These are phyloP conservation scores for Amaurobius ferox DNA, from an alignment of 2,888 invertebrate genomes.

Conservation along the genomic window DNA sequence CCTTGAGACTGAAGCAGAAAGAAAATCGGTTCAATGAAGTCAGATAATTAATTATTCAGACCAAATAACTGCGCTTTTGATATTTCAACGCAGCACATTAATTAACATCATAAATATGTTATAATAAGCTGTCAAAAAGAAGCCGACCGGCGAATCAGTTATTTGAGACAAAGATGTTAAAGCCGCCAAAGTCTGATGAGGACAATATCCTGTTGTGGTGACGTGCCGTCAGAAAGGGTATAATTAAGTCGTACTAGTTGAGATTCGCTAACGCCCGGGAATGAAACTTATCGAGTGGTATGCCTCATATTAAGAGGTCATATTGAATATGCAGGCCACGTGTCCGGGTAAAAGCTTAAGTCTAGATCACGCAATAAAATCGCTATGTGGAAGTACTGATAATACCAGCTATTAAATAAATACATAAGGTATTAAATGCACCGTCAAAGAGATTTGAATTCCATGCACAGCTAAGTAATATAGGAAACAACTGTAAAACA, in stretches of 20 bases:
- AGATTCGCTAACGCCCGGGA: conserved; percentile 15
- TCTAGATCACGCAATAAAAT: conserved; percentile 41
- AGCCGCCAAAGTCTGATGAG: conserved; percentile 48
- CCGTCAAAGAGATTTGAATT: too few relatives aligned
- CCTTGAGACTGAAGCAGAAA: background rate
- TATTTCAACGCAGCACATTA: conserved; percentile 10
- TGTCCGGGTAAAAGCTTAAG: background rate
- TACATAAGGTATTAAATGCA: background rate
- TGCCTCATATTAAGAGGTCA: conserved; percentile 23
- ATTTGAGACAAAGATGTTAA: conserved; percentile 57
- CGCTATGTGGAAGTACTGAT: background rate
- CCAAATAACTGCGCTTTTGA: conserved; percentile 31
- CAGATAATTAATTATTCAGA: conserved; percentile 33
- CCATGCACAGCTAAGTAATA: too few relatives aligned
- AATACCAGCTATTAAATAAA: background rate
- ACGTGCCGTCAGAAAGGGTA: conserved; percentile 38
- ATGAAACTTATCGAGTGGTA: conserved; percentile 43
- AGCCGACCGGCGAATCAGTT: conserved; percentile 33
- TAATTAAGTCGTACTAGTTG: conserved; percentile 57
- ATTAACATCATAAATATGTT: conserved; percentile 61
- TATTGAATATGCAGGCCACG: conserved; percentile 53
- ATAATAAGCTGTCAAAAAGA: conserved; percentile 63
- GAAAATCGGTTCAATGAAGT: background rate
- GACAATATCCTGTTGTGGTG: conserved; percentile 60
- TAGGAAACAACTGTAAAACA: too few relatives aligned